Evolutionary conservation across 2,888 invertebrate genomes (phyloP).

Genomic region (Scaptomyza reducta): DNA sequence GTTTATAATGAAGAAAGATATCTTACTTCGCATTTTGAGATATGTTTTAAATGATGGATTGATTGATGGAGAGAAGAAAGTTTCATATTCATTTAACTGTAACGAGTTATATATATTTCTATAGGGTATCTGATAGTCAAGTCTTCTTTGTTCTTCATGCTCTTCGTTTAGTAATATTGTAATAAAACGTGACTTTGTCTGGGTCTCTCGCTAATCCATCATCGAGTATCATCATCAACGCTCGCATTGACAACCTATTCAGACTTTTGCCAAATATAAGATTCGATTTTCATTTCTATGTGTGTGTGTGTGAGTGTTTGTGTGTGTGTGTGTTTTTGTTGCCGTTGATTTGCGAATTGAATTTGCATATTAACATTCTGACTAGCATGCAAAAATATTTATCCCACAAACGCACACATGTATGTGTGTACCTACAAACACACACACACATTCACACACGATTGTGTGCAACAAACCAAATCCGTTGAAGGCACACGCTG

Average conservation of each 20-base stretch:
- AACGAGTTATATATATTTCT: neutral
- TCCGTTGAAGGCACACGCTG: constrained; percentile 43
- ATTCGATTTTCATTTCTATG: constrained; percentile 43
- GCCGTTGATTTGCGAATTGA: constrained; percentile 71
- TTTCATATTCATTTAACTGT: too few relatives aligned
- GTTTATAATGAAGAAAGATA: neutral
- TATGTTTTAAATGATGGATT: neutral
- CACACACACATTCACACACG: neutral
- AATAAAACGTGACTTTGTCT: constrained; percentile 39
- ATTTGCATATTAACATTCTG: constrained; percentile 60
- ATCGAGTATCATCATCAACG: constrained; percentile 6
- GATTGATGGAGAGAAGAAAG: neutral
- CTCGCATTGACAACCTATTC: neutral
- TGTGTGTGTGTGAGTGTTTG: neutral
- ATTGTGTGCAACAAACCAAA: constrained; percentile 3
- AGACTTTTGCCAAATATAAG: constrained; percentile 8
- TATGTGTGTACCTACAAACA: constrained; percentile 36
- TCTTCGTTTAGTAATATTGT: constrained; percentile 32
- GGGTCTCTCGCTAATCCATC: constrained; percentile 12
- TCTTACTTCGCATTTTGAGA: too few relatives aligned
- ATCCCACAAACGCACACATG: constrained; percentile 4
- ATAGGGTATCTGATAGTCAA: neutral
- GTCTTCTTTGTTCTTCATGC: neutral
- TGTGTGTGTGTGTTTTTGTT: constrained; percentile 13
- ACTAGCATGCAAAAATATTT: constrained; percentile 48